phyloP scores from a whole-genome alignment of 2,888 invertebrate species.

The Eilema sororculum region DNA sequence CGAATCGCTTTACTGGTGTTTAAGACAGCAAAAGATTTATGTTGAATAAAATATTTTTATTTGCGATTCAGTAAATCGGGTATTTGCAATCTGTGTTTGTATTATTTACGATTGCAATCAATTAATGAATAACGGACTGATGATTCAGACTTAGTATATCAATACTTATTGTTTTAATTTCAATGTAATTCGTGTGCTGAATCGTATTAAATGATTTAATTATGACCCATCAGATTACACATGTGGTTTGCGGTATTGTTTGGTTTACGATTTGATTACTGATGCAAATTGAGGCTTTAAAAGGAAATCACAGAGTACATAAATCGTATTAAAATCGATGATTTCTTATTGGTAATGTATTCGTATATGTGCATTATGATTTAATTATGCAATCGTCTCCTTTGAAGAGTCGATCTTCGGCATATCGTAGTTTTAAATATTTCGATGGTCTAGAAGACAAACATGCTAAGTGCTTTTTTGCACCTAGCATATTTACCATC shows the following conservation, averaged over 20 bases:
- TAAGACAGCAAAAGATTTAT: background rate
- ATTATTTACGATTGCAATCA: slow-evolving; percentile 43
- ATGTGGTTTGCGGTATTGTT: slow-evolving; percentile 30
- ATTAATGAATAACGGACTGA: slow-evolving; percentile 48
- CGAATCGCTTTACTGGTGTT: slow-evolving; percentile 4
- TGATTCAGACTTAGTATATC: slow-evolving; percentile 47
- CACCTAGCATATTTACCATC: too few species aligned
- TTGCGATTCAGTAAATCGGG: background rate
- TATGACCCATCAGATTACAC: slow-evolving; percentile 34
- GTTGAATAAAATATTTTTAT: background rate
- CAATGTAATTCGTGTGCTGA: slow-evolving; percentile 37
- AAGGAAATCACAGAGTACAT: background rate
- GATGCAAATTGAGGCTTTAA: background rate
- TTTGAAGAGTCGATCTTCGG: background rate
- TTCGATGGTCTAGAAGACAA: too few species aligned
- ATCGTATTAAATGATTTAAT: slow-evolving; percentile 43
- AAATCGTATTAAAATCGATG: background rate
- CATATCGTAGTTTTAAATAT: too few species aligned
- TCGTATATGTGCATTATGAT: too few species aligned
- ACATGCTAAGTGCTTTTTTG: too few species aligned
- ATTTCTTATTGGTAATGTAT: too few species aligned
- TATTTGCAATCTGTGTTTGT: slow-evolving; percentile 20
- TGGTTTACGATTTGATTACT: slow-evolving; percentile 8
- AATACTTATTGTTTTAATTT: slow-evolving; percentile 44
- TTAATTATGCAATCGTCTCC: background rate